Evolutionary conservation across 1,140 invertebrate genomes (phyloP).

Genomic region (Eciton burchellii): DNA sequence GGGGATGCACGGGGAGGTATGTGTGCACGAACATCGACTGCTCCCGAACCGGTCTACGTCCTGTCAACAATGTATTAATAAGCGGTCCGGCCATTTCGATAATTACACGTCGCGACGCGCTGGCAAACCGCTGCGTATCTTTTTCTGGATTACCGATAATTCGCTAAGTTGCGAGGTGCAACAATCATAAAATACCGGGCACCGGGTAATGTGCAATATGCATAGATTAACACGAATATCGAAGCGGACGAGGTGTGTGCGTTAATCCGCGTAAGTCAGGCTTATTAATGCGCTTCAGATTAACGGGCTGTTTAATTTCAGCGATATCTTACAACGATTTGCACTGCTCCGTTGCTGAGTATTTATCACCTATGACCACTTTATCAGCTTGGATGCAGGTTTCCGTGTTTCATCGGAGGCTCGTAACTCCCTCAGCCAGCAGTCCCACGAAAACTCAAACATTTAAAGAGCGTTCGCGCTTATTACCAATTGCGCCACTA

Average conservation of each 20-base stretch:
- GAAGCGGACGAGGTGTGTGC: not conserved
- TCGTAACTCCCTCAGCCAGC: conserved; percentile 43
- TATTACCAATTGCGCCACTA: conserved; percentile 40
- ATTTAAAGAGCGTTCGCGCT: conserved; percentile 50
- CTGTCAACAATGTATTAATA: conserved; percentile 57
- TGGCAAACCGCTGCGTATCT: not conserved
- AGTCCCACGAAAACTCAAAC: conserved; percentile 48
- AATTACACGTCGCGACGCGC: conserved; percentile 49
- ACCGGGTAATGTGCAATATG: too few relatives aligned
- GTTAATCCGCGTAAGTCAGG: conserved; percentile 26
- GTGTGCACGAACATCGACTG: conserved; percentile 42
- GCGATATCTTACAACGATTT: conserved; percentile 52
- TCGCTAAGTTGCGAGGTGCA: conserved; percentile 52
- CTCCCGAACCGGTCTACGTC: conserved; percentile 38
- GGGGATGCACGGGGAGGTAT: too few relatives aligned
- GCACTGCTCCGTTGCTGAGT: conserved; percentile 30
- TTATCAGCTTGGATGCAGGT: conserved; percentile 22
- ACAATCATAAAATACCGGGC: conserved; percentile 51
- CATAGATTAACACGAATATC: conserved; percentile 14
- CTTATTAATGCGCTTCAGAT: conserved; percentile 59
- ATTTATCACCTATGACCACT: conserved; percentile 54
- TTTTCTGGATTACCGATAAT: conserved; percentile 41
- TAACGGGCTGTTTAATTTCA: conserved; percentile 51
- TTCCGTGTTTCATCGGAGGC: conserved; percentile 25
- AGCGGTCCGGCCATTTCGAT: conserved; percentile 44